Evolutionary conservation across 2,888 invertebrate genomes (phyloP), one percentile per base, ranked within the genome.

Genomic region (Cyaniris semiargus): DNA sequence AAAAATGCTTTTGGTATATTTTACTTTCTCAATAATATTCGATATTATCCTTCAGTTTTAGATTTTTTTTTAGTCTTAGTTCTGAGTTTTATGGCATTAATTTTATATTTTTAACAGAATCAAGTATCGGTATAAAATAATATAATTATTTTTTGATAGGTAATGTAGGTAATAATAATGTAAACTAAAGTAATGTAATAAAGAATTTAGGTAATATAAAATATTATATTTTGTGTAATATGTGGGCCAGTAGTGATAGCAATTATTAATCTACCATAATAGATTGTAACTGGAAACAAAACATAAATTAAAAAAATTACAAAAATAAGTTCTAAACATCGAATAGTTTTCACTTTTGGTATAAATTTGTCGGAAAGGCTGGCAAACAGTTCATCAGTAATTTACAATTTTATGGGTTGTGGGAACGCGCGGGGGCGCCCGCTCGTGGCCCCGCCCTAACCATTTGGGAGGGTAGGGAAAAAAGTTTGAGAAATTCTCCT

Each of bases 371-470:
- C 44, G 5, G 21, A 74, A 53, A 48, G 27, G 48, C 44, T 18
- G 74, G 48, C 74, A 74, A 48, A 74, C 74, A 48, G 90, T 89
- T 93, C 93, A 94, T 94, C 93, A 93, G 89, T 93, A 93, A 94
- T 94, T 94, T 93, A 94, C 92, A 92, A 92, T 94, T 94, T 94
- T 93, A 93, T 93, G 93, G 93, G 90, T 88, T 89, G 92, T 87
- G 92, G 92, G 91, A 88, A 85, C 83, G 85, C 87, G 85, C 85
- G 82, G 84, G 85, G 85, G 85, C 84, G 82, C 84, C 84, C 85
- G 85, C 87, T 87, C 90, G 92, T 92, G 92, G 91, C 88, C 90
- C 86, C 90, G 85, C 87, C 85, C 87, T 86, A 86, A 90, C 90
- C 92, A 91, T 89, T 84, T 80, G 66, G 88, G 85, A 91, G 82